Conservation (phyloP, 2,797 vertebrate genomes). For the Salmo trutta region DNA sequence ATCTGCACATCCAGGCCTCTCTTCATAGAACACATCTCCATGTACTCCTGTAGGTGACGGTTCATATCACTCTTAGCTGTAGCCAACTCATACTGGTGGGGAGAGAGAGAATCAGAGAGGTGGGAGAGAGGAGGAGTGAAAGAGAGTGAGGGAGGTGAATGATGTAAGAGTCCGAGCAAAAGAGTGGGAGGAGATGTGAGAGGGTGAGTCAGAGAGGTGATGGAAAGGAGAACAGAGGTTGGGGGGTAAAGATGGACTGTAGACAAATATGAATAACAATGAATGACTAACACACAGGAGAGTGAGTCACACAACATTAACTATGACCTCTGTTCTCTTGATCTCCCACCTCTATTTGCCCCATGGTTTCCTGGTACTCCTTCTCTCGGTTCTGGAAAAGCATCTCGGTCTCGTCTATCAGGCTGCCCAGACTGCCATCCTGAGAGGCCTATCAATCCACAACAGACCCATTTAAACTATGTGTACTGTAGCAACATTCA, state of each 20-base stretch:
- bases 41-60: constrained; percentile 92
- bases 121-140: not conserved
- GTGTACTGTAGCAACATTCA: not conserved
- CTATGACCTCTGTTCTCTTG: not conserved
- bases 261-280: not conserved
- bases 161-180: too few species aligned
- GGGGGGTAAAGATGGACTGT: not conserved
- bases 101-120: not conserved
- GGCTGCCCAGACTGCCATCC: constrained; percentile 91
- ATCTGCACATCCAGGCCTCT: constrained; percentile 93
- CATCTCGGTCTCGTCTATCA: constrained; percentile 94
- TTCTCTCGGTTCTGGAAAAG: constrained; percentile 96
- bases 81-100: constrained; percentile 84
- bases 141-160: not conserved
- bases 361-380: constrained; percentile 97
- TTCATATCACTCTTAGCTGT: constrained; percentile 96
- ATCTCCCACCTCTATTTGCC: constrained; percentile 91
- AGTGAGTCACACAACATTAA: not conserved
- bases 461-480: not conserved
- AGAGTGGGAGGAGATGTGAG: too few species aligned
- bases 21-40: constrained; percentile 98
- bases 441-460: constrained; percentile 69
- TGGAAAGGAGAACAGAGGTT: not conserved
- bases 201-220: not conserved
- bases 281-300: not conserved